Percentiles rank a stretch among this genome's conserved stretches.
These are phyloP conservation scores for Scomber scombrus DNA, from an alignment of 2,113 vertebrate species.

Conservation along the genomic window DNA sequence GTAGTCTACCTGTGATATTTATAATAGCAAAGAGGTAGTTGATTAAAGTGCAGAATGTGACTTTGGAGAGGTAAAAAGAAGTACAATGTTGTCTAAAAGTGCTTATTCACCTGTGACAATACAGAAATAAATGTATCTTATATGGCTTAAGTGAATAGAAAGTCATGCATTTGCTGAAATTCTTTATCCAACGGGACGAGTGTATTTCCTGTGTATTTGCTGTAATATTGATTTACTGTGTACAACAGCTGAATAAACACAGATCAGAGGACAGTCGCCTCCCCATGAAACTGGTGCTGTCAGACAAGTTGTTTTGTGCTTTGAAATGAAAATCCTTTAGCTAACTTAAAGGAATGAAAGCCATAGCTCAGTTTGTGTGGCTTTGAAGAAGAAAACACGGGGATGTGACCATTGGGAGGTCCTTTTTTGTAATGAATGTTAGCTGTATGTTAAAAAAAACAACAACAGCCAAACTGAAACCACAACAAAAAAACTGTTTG, in stretches of 20 bases:
- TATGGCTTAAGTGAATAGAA: conserved; percentile 6
- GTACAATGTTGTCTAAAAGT: background rate
- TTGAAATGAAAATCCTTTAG: conserved; percentile 46
- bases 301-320: conserved; percentile 43
- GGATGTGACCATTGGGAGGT: no score
- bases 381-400: background rate
- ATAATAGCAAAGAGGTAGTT: background rate
- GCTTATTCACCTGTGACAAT: background rate
- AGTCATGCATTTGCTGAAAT: background rate
- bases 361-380: conserved; percentile 24
- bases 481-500: background rate
- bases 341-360: conserved; percentile 19
- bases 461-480: background rate
- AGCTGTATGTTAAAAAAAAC: background rate
- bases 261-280: conserved; percentile 42
- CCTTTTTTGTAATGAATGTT: background rate
- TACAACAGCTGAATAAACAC: conserved; percentile 68
- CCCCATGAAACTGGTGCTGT: conserved; percentile 37
- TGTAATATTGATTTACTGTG: conserved; percentile 52
- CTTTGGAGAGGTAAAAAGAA: background rate
- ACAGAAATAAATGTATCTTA: conserved; percentile 1
- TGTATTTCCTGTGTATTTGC: conserved; percentile 45
- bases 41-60: background rate
- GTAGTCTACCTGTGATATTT: background rate
- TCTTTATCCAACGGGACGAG: conserved; percentile 11